Evolutionary conservation across 2,888 invertebrate genomes (phyloP).

Genomic region (Drosophila infuscata): DNA sequence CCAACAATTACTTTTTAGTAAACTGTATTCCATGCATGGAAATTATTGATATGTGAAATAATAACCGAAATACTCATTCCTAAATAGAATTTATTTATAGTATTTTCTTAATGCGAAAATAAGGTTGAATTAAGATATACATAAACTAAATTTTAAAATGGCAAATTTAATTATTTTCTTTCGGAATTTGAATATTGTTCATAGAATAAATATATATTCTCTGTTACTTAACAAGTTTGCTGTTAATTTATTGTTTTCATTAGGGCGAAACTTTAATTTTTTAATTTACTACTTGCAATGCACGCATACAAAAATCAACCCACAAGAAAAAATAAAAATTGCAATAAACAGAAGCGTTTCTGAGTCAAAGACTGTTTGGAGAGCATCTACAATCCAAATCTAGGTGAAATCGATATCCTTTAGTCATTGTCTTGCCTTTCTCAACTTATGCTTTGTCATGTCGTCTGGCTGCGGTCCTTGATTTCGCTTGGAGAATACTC

Average conservation of each 20-base stretch:
- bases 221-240: not conserved
- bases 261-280: conserved; percentile 9
- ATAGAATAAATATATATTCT: not conserved
- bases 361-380: conserved; percentile 20
- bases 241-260: conserved; percentile 6
- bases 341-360: conserved; percentile 5
- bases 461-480: conserved; percentile 36
- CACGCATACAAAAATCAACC: not conserved
- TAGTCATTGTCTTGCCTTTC: conserved; percentile 61
- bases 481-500: conserved; percentile 39
- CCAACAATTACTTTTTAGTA: not conserved
- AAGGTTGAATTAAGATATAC: not conserved
- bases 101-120: not conserved
- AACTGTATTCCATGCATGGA: not conserved
- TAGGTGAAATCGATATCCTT: conserved; percentile 74
- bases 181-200: not conserved
- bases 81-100: not conserved
- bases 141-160: not conserved
- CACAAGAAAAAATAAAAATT: not conserved
- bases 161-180: not conserved
- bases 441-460: conserved; percentile 46
- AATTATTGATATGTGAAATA: not conserved
- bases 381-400: conserved; percentile 48
- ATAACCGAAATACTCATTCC: not conserved
- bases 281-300: conserved; percentile 5